Base-by-base conservation (phyloP, 2,113 vertebrate species). In the Australoheros scitulus region DNA sequence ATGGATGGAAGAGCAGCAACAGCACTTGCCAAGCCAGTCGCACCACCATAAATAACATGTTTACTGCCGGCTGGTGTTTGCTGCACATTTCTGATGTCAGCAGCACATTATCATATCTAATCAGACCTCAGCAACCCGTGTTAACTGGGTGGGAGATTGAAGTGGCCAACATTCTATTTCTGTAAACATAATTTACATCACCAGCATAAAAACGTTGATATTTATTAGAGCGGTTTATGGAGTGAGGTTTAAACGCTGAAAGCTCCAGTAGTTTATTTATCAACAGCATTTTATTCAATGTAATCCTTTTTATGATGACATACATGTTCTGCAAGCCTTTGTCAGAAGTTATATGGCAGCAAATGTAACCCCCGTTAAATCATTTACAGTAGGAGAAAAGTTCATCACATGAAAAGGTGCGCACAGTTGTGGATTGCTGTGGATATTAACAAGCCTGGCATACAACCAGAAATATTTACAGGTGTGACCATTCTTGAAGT, bases 21-120 rank as follows among this genome's bases (percentile, higher is more conserved):
- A 82, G 83, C 89, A 61, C 86, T 88, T 76, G 88, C 84, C 86
- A 85, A 90, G 89, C 89, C 90, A 85, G 90, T 88, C 89, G 76
- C 83, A 78, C 59, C 1, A 43, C 91, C 63, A 92, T 95, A 94
- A 94, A 95, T 95, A 80, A 95, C 83, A 81, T 59, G 83, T 88
- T 92, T 93, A 93, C 87, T 60, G 84, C 89, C 22, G 76, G 65
- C 72, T 72, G 84, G 22, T 58, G 87, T 84, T 85, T 72, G 63
- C 68, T 50, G 75, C 50, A 41, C 82, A 56, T 26, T 80, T 88
- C 83, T 75, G 92, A 92, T 88, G 94, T 89, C 79, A 76, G 92
- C 92, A 87, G 60, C 41, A 60, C 93, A 95, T 96, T 95, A 93
- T 93, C 94, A 95, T 95, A 92, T 96, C 95, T 94, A 96, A 96